A percentile compares a stretch with the other conserved stretches of the same genome.
phyloP scores from a whole-genome alignment of 2,113 vertebrate species.

The Nesospiza acunhae region DNA sequence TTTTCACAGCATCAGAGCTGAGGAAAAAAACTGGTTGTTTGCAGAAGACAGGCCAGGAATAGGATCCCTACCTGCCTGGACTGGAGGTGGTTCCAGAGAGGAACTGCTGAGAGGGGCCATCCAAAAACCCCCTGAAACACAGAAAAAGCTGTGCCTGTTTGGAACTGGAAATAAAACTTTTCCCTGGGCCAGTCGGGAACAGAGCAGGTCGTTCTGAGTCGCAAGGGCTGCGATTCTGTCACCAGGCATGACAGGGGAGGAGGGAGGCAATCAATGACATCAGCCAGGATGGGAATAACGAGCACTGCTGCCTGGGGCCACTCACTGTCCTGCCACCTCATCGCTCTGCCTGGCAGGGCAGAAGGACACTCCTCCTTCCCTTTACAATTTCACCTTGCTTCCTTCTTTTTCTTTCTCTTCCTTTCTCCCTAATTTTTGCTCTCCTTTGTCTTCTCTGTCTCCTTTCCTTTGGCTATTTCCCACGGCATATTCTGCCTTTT shows the following conservation, averaged over 20 bases:
- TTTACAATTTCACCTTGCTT: neutral
- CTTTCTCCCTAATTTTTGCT: neutral
- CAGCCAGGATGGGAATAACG: slow-evolving; percentile 63
- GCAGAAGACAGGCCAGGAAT: neutral
- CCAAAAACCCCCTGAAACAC: neutral
- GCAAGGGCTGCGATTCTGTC: neutral
- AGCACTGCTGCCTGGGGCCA: slow-evolving; percentile 18
- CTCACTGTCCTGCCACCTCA: slow-evolving; percentile 24
- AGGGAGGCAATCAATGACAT: slow-evolving; percentile 51
- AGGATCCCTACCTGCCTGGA: neutral
- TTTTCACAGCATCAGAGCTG: neutral
- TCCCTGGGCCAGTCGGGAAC: neutral
- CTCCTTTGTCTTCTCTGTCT: neutral
- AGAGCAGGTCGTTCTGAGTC: neutral
- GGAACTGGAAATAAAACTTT: neutral
- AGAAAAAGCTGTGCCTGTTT: rapidly evolving
- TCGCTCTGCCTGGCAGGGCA: slow-evolving; percentile 8
- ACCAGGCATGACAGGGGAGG: neutral
- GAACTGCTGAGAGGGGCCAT: neutral
- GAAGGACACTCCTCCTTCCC: neutral
- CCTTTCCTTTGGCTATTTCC: neutral
- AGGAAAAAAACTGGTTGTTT: neutral
- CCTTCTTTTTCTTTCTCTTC: neutral
- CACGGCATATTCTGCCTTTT: neutral
- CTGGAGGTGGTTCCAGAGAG: neutral